Percentiles rank a stretch among this genome's conserved stretches.
phyloP scores from a whole-genome alignment of 2,797 vertebrate genomes.

The Phrynocephalus forsythii region DNA sequence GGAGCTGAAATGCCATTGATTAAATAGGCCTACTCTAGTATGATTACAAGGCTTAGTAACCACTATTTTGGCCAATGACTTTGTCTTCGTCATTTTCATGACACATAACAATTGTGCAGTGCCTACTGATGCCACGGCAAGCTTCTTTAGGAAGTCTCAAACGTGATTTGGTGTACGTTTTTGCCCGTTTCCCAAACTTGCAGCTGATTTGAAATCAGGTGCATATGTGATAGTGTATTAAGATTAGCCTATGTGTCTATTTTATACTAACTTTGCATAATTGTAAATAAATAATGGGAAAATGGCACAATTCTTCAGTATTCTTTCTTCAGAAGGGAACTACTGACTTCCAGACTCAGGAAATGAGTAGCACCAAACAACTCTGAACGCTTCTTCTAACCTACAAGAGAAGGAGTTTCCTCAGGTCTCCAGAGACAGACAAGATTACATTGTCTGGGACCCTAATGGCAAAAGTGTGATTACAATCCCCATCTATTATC shows the following conservation, averaged over 20 bases:
- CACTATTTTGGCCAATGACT: too few species aligned
- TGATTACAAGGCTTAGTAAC: too few species aligned
- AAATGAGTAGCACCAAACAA: neutral
- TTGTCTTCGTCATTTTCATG: too few species aligned
- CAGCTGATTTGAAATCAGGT: too few species aligned
- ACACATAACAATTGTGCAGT: too few species aligned
- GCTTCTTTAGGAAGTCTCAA: too few species aligned
- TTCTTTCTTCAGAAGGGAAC: neutral
- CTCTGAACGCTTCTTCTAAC: neutral
- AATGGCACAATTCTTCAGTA: neutral
- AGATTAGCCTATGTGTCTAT: neutral
- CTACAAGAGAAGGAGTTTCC: neutral
- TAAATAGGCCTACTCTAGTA: too few species aligned
- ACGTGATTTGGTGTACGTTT: too few species aligned
- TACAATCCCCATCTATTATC: neutral
- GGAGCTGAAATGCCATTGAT: too few species aligned
- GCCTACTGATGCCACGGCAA: too few species aligned
- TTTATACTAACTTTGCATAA: neutral
- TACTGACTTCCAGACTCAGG: neutral
- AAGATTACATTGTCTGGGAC: neutral
- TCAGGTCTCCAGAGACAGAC: neutral
- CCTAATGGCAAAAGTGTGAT: neutral
- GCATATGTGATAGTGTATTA: neutral
- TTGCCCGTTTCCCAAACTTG: too few species aligned
- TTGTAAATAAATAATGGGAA: neutral